Base-by-base conservation (phyloP, 2,797 vertebrate genomes). In the Nannoperca obscura region DNA sequence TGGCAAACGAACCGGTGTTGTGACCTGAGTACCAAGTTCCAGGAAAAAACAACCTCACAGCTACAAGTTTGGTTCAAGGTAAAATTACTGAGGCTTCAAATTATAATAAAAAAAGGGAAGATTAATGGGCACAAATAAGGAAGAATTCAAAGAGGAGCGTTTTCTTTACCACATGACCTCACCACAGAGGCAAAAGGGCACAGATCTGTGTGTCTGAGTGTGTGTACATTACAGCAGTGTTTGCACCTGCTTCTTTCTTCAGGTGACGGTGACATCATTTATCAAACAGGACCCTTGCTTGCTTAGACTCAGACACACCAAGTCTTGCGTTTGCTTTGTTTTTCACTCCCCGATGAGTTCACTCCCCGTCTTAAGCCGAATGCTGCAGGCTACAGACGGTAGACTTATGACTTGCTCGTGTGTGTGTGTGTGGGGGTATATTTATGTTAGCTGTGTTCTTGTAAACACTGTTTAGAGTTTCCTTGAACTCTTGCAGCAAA, bases 241-340 rank as follows among this genome's bases (percentile, higher is more conserved):
- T 93, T 92, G 81, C 81, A 67, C 74, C 78, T 24, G 17, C 59
- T 78, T 80, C 78, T 89, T 90, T 90, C 82, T 71, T 74, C 59
- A 57, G 63, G 53, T 60, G 65, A 89, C 64, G 74, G 60, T 94
- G 92, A 94, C 91, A 87, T 94, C 88, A 93, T 84, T 86, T 76
- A 68, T 91, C 88, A 92, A 93, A 93, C 83, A 92, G 73, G 60
- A 58, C 74, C 82, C 34, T 62, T 83, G 80, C 71, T 81, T 81
- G 75, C 83, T 90, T 54, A 84, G 86, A 58, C 65, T 81, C 81
- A 83, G 82, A 88, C 80, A 75, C 59, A 80, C 54, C 49, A 54
- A 71, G 60, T 70, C 65, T 36, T 76, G 12, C 87, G 85, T 90
- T 89, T 88, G 74, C 53, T 75, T 83, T 85, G 70, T 53, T 76